These are phyloP conservation scores for Charanyca ferruginea DNA, from an alignment of 2,888 invertebrate species.

Conservation along the genomic window DNA sequence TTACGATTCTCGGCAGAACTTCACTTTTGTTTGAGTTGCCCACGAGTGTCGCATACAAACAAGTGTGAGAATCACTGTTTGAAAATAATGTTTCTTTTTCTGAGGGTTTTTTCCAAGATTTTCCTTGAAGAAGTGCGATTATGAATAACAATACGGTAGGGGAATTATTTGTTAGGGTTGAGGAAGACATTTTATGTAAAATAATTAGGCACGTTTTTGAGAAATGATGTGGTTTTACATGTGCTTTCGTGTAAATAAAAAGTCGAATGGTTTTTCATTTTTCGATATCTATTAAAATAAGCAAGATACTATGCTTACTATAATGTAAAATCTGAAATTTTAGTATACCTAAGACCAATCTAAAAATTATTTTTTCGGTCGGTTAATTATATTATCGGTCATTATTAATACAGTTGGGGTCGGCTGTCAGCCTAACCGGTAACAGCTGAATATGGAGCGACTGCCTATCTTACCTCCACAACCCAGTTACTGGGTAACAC, in stretches of 20 bases:
- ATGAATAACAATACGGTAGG: slow-evolving; percentile 39
- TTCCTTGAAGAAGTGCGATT: slow-evolving; percentile 33
- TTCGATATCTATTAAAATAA: too few species aligned
- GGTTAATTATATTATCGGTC: too few species aligned
- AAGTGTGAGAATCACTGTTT: slow-evolving; percentile 54
- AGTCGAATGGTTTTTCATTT: too few species aligned
- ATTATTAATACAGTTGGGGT: too few species aligned
- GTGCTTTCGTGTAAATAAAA: background rate
- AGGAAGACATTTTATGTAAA: background rate
- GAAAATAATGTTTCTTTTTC: slow-evolving; percentile 57
- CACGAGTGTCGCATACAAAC: slow-evolving; percentile 63
- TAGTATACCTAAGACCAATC: too few species aligned
- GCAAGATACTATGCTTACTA: too few species aligned
- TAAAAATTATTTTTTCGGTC: too few species aligned
- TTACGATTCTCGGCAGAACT: slow-evolving; percentile 58
- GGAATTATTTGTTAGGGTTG: slow-evolving; percentile 28
- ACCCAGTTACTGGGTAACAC: too few species aligned
- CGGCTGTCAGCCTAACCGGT: too few species aligned
- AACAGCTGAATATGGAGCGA: too few species aligned
- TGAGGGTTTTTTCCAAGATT: slow-evolving; percentile 19
- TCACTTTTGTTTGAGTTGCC: slow-evolving; percentile 61
- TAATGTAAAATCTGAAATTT: too few species aligned
- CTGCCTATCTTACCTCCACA: too few species aligned
- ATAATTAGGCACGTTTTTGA: background rate
- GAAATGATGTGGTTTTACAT: background rate